Conservation (phyloP, 1,140 invertebrate species). For the Euura lappo region DNA sequence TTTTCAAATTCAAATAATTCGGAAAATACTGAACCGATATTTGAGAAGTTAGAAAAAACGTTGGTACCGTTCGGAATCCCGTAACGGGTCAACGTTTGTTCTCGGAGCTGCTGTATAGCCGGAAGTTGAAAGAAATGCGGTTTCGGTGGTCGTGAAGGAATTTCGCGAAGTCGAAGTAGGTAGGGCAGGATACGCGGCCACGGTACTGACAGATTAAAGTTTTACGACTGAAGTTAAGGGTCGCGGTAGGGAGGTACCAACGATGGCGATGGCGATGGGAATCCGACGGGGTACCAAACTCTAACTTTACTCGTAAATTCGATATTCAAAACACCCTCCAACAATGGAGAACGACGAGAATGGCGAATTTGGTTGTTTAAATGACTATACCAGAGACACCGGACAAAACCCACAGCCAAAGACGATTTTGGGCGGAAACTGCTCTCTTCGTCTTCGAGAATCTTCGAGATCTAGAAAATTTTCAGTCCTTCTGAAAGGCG, state of each 20-base stretch:
- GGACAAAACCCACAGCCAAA: too few species aligned
- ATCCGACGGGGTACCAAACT: slow-evolving; percentile 11
- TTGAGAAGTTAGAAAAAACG: too few species aligned
- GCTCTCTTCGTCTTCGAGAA: too few species aligned
- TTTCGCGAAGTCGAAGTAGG: background rate
- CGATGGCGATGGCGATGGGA: slow-evolving; percentile 6
- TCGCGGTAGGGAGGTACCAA: slow-evolving; percentile 16
- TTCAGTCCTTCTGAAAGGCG: too few species aligned
- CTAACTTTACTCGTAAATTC: slow-evolving; percentile 48
- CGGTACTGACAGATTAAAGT: slow-evolving; percentile 26
- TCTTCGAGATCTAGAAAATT: too few species aligned
- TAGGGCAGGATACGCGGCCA: slow-evolving; percentile 7
- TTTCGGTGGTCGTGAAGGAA: background rate
- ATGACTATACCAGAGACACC: background rate
- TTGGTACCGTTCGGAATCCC: too few species aligned
- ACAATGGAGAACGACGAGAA: background rate
- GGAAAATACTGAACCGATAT: too few species aligned
- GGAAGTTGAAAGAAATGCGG: background rate
- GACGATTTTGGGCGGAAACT: too few species aligned
- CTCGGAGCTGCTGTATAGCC: background rate
- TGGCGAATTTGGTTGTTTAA: background rate
- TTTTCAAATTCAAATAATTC: too few species aligned
- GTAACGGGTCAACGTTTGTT: background rate
- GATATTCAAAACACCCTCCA: slow-evolving; percentile 46
- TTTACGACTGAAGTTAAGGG: slow-evolving; percentile 44